Base-by-base conservation (phyloP, 2,797 vertebrate genomes). In the Eospalax fontanierii region DNA sequence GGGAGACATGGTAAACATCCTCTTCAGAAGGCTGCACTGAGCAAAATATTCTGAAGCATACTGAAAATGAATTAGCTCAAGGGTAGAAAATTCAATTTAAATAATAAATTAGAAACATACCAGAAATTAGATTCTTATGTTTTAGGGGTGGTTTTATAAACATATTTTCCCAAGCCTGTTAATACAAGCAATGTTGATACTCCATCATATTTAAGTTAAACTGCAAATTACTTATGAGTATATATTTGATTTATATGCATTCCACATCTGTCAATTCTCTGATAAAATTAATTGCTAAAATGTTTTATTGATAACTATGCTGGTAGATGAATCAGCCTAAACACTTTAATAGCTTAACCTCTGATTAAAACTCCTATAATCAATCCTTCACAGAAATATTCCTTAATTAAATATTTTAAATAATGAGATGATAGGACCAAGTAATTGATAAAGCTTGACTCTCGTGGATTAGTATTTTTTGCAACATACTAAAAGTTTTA, bases 61-160 rank as follows among this genome's bases (percentile, higher is more conserved):
- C 93, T 86, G 79, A 68, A 93, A 95, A 28, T 96, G 95, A 97
- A 94, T 97, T 97, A 97, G 57, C 75, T 91, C 22, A 93, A 89
- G 75, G 11, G 28, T 87, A 26, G 71, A 97, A 97, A 96, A 93
- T 96, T 98, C 40, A 91, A 33, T 97, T 97, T 94, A 98, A 97
- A 96, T 91, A 96, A 98, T 81, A 78, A 97, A 97, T 76, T 94
- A 70, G 63, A 97, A 97, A 93, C 84, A 57, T 73, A 93, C 91
- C 74, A 90, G 50, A 95, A 97, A 94, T 85, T 94, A 89, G 33
- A 97, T 35, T 96, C 38, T 93, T 83, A 61, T 68, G 43, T 4
- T 97, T 97, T 79, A 96, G 30, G 30, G 93, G 46, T 43, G 92
- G 74, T 21, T 95, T 93, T 61, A 83, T 95, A 96, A 96, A 90